A percentile compares a stretch with the other conserved stretches of the same genome.
phyloP scores from a whole-genome alignment of 2,113 vertebrate genomes.

The Daubentonia madagascariensis region DNA sequence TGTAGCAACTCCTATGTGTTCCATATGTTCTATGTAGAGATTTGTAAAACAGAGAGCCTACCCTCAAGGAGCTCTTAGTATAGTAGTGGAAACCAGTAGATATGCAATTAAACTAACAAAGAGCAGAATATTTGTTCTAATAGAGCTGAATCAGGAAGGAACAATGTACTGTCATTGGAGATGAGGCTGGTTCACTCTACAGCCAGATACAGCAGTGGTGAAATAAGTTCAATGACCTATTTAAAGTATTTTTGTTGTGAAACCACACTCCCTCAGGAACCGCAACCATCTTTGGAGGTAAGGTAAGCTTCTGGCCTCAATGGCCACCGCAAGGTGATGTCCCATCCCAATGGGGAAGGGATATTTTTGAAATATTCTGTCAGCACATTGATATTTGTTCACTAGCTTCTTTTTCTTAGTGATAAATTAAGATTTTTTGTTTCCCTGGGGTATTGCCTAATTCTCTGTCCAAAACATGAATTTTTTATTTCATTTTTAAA shows the following conservation, averaged over 20 bases:
- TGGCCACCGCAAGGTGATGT: not conserved
- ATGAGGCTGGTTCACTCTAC: not conserved
- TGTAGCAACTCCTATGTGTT: not conserved
- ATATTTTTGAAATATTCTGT: not conserved
- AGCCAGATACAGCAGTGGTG: not conserved
- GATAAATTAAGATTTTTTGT: not conserved
- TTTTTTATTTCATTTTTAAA: constrained; percentile 7
- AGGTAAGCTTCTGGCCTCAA: not conserved
- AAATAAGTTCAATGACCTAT: not conserved
- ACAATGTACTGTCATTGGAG: not conserved
- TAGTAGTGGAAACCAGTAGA: not conserved
- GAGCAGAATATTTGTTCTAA: not conserved
- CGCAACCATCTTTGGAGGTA: not conserved
- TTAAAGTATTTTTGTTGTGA: not conserved
- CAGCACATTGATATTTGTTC: not conserved
- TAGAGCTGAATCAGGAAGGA: not conserved
- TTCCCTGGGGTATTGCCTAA: not conserved
- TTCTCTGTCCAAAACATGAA: not conserved
- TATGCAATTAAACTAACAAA: not conserved
- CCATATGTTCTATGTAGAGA: not conserved
- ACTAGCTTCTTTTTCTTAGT: not conserved
- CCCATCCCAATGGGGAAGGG: not conserved
- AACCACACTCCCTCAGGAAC: not conserved
- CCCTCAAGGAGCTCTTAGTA: not conserved
- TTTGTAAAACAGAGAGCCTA: not conserved